These are phyloP conservation scores for Rhyacophila brunnea DNA, from an alignment of 1,140 invertebrate genomes.

Conservation along the genomic window DNA sequence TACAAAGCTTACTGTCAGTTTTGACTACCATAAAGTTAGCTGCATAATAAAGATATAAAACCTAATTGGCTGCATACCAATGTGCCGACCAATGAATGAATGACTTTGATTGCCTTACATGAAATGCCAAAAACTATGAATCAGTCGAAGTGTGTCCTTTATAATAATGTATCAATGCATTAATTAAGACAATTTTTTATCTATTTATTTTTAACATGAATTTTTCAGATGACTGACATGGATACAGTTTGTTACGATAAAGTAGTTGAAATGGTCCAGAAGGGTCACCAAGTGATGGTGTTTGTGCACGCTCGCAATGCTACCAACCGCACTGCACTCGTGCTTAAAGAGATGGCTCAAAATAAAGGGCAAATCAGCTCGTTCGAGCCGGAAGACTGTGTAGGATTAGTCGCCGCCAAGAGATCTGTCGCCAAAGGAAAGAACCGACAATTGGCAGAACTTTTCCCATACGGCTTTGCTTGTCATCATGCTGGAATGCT, in stretches of 20 bases:
- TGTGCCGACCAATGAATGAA: no score
- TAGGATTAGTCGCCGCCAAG: slow-evolving; percentile 60
- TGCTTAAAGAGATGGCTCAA: slow-evolving; percentile 73
- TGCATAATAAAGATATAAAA: no score
- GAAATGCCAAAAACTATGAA: no score
- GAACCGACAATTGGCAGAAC: slow-evolving; percentile 74
- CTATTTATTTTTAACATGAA: no score
- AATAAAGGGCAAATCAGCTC: slow-evolving; percentile 69
- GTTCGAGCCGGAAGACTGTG: slow-evolving; percentile 65
- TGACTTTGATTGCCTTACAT: no score
- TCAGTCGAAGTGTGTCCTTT: no score
- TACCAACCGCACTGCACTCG: slow-evolving; percentile 83
- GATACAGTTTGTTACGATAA: slow-evolving; percentile 94
- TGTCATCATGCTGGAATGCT: slow-evolving; percentile 97
- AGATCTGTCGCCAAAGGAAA: slow-evolving; percentile 67
- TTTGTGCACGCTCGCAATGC: slow-evolving; percentile 98
- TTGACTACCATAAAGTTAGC: no score
- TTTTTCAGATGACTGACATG: slow-evolving; percentile 77
- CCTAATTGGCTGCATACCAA: no score
- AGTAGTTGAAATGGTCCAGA: slow-evolving; percentile 79
- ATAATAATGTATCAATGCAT: no score
- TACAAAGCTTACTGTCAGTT: no score
- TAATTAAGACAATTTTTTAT: no score
- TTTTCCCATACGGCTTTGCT: slow-evolving; percentile 87
- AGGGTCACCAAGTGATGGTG: slow-evolving; percentile 97